Base-by-base conservation (phyloP, 2,113 vertebrate genomes). In the Spea multiplicata region DNA sequence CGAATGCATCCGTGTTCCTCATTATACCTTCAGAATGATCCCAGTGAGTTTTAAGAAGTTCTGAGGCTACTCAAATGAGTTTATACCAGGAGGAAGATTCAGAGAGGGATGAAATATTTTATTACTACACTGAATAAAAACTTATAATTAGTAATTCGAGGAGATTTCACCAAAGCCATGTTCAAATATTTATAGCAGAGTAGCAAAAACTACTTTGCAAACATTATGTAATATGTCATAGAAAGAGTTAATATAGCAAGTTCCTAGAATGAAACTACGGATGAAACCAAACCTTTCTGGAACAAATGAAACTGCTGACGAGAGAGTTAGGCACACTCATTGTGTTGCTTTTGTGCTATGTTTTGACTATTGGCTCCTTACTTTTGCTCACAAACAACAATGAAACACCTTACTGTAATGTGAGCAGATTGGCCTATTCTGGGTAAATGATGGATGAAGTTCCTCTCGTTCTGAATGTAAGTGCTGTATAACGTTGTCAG, bases 211-310 rank as follows among this genome's bases (percentile, higher is more conserved):
- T 30, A 46, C 44, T 47, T 47, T 62, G 12, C 47, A 17, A 14
- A 47, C 47, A 66, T 66, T 30, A 44, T 2, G 3, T 30, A 30
- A 30, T 30, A 30, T 30, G 30, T 30, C 30, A 30, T 30, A 30
- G 64, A 74, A 80, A 74, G 78, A 50, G 71, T 80, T 74, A 80
- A 74, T 48, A 71, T 67, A 50, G 12, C 50, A 9, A 61, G 50
- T 80, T 74, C 53, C 64, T 80, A 80, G 69, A 80, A 74, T 73
- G 78, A 80, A 80, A 80, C 71, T 80, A 74, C 52, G 46, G 64
- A 44, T 72, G 44, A 73, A 80, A 74, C 78, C 66, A 74, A 66
- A 80, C 78, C 73, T 74, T 69, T 73, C 65, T 61, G 14, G 61
- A 66, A 66, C 47, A 47, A 9, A 73, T 80, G 78, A 74, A 80